Evolutionary conservation across 2,113 vertebrate species (phyloP).

Genomic region (Anguilla rostrata): DNA sequence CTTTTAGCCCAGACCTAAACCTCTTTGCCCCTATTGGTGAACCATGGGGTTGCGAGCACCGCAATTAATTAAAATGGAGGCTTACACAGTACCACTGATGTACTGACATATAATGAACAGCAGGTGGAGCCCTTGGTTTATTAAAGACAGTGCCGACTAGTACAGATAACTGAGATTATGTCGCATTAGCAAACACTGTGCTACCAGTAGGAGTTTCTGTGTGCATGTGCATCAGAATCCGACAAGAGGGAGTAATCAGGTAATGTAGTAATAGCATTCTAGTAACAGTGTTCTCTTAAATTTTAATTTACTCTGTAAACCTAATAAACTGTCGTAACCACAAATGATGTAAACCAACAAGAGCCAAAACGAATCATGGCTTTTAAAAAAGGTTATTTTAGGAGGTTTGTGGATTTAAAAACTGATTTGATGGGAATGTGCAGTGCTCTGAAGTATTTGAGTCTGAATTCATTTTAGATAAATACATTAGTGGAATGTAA

Average conservation of each 20-base stretch:
- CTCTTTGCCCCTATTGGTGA: too few species aligned
- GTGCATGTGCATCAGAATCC: too few species aligned
- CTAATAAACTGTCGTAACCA: too few species aligned
- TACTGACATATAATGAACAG: neutral
- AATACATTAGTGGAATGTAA: too few species aligned
- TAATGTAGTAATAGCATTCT: too few species aligned
- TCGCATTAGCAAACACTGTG: slow-evolving; percentile 7
- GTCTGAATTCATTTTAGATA: too few species aligned
- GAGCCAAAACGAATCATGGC: neutral
- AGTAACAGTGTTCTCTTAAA: too few species aligned
- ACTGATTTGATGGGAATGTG: neutral
- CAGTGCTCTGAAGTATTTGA: neutral
- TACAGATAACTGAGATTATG: neutral
- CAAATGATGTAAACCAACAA: neutral
- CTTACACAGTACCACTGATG: neutral
- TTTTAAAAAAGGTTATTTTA: neutral
- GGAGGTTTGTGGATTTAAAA: too few species aligned
- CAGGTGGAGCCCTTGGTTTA: slow-evolving; percentile 32
- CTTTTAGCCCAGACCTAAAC: too few species aligned
- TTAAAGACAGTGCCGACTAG: neutral
- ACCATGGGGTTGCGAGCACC: neutral
- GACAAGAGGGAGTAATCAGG: too few species aligned
- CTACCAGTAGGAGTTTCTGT: too few species aligned
- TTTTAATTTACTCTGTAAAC: too few species aligned
- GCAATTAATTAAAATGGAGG: neutral